These are phyloP conservation scores for Achatina immaculata DNA, from an alignment of 1,140 invertebrate genomes.

Conservation along the genomic window DNA sequence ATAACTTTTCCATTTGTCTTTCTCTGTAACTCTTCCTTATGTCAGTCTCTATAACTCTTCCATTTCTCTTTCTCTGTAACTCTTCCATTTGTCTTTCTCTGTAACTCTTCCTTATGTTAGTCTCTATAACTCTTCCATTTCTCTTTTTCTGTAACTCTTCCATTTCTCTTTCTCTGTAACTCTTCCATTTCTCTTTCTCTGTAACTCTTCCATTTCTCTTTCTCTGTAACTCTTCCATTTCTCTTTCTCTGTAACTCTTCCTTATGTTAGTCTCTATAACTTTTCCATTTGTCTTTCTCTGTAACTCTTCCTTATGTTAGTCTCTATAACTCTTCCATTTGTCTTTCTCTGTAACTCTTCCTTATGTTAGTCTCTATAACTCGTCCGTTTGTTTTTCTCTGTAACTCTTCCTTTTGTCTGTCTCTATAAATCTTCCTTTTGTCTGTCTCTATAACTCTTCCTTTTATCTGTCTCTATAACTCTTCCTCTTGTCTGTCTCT, in stretches of 20 bases:
- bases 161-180: background rate
- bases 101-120: background rate
- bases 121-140: background rate
- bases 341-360: too few species aligned
- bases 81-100: background rate
- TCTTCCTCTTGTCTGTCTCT: background rate
- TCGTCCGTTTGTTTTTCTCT: too few species aligned
- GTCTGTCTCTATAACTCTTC: background rate
- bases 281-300: conserved; percentile 5
- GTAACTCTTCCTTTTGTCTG: too few species aligned
- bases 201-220: background rate
- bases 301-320: background rate
- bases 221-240: background rate
- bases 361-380: too few species aligned
- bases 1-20: background rate
- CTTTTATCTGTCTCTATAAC: background rate
- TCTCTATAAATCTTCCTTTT: too few species aligned
- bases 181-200: background rate
- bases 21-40: background rate
- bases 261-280: too few species aligned
- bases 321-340: too few species aligned
- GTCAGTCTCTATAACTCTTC: background rate
- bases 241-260: conserved; percentile 3
- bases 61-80: background rate
- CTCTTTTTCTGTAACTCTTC: background rate